phyloP scores from a whole-genome alignment of 2,113 vertebrate species.

The Rattus rattus region DNA sequence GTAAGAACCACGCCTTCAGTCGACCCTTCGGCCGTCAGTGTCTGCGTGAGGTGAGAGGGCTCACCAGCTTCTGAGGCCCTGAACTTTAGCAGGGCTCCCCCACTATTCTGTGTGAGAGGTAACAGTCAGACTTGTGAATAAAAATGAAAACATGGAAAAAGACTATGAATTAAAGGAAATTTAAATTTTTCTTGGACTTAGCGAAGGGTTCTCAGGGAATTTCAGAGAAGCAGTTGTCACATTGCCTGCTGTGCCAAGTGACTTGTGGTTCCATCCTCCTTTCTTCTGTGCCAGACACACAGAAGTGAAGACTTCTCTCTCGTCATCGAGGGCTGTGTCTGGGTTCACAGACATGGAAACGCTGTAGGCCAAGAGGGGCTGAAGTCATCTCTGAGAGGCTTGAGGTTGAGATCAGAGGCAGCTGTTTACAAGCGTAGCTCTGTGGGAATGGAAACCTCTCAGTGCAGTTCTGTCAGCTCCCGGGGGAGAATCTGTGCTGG shows the following conservation, averaged over 20 bases:
- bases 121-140: not conserved
- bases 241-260: not conserved
- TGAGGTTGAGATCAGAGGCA: not conserved
- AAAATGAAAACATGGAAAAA: not conserved
- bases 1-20: not conserved
- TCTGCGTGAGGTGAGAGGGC: not conserved
- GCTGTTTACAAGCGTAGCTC: not conserved
- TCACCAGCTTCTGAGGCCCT: not conserved
- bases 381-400: not conserved
- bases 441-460: not conserved
- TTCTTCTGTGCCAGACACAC: not conserved
- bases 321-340: not conserved
- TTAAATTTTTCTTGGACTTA: not conserved
- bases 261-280: not conserved
- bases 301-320: not conserved
- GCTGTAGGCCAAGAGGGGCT: not conserved
- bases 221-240: not conserved
- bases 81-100: not conserved
- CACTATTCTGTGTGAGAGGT: not conserved
- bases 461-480: not conserved
- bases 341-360: not conserved
- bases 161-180: not conserved
- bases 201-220: not conserved
- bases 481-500: not conserved
- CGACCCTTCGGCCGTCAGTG: accelerated